A percentile compares a stretch with the other conserved stretches of the same genome.
These are phyloP conservation scores for Polydrusus pterygomalis DNA, from an alignment of 2,888 invertebrate species.

Conservation along the genomic window DNA sequence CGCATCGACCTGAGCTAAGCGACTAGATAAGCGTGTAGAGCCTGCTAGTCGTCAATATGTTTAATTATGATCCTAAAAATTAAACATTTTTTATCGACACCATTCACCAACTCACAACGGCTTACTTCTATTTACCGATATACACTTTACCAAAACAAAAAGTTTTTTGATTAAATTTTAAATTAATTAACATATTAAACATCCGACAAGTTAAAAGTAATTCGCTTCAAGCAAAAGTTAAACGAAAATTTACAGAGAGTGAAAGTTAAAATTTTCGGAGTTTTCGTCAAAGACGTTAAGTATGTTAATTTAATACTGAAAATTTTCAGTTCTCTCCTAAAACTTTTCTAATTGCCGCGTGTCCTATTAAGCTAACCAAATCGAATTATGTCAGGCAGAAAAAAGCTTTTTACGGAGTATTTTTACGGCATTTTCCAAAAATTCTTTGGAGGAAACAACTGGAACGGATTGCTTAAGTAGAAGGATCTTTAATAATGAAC, in stretches of 20 bases:
- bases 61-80: background rate
- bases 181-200: constrained; percentile 32
- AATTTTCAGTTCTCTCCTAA: constrained; percentile 40
- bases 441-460: constrained; percentile 6
- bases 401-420: constrained; percentile 16
- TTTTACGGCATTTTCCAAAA: constrained; percentile 14
- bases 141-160: background rate
- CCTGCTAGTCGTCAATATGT: background rate
- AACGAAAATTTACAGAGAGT: constrained; percentile 41
- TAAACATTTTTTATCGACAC: background rate
- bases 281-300: constrained; percentile 33
- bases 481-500: too few relatives aligned
- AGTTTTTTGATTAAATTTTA: constrained; percentile 23
- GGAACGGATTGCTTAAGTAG: background rate
- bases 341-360: constrained; percentile 47
- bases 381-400: constrained; percentile 25
- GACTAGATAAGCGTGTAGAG: too few relatives aligned
- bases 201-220: constrained; percentile 41
- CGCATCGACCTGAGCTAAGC: too few relatives aligned
- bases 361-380: constrained; percentile 44
- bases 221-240: constrained; percentile 44
- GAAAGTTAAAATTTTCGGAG: constrained; percentile 39
- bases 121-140: background rate
- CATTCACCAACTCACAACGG: background rate
- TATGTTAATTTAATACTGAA: constrained; percentile 45